Evolutionary conservation across 2,113 vertebrate genomes (phyloP).

Genomic region (Brachyhypopomus gauderio): DNA sequence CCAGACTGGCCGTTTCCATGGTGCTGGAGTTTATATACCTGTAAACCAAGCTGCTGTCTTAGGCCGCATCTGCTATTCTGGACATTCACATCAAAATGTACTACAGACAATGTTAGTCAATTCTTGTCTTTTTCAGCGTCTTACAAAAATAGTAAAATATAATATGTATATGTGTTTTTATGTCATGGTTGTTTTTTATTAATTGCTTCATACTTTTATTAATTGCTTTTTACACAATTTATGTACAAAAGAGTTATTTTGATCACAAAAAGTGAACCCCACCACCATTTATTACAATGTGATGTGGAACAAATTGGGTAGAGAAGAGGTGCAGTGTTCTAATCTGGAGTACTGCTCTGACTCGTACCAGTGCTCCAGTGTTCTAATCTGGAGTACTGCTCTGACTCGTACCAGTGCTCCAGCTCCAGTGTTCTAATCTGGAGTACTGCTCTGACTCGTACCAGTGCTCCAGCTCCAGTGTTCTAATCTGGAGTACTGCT

Average conservation of each 20-base stretch:
- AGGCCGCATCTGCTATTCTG: not conserved
- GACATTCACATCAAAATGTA: not conserved
- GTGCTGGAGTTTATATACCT: conserved; percentile 13
- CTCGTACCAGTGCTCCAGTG: too few species aligned
- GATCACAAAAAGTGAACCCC: not conserved
- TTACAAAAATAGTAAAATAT: not conserved
- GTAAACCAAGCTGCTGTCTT: not conserved
- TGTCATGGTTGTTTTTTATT: not conserved
- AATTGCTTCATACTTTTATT: not conserved
- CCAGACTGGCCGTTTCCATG: not conserved
- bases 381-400: too few species aligned
- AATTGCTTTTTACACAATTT: not conserved
- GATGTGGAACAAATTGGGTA: not conserved
- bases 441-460: too few species aligned
- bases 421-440: too few species aligned
- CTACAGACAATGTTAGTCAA: not conserved
- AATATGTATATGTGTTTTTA: not conserved
- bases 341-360: not conserved
- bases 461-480: too few species aligned
- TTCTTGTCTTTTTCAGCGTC: not conserved
- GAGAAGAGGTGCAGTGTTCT: not conserved
- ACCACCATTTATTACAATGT: too few species aligned
- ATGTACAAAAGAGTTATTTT: not conserved
- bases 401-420: too few species aligned
- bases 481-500: too few species aligned